These are phyloP conservation scores for Rhingia rostrata DNA, from an alignment of 2,888 invertebrate species.

Conservation along the genomic window DNA sequence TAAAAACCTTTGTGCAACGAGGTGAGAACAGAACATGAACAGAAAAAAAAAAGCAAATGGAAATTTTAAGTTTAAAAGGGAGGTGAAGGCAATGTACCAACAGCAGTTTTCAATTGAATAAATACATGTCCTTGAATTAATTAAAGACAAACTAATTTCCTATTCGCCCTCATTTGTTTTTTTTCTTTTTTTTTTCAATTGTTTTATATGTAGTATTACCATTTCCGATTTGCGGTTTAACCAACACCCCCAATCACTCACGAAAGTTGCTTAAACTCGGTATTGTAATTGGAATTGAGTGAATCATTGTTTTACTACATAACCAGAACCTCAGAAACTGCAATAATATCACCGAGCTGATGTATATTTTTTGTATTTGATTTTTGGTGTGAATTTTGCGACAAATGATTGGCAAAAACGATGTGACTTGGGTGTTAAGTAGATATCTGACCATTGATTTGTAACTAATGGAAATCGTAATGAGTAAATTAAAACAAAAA, in stretches of 20 bases:
- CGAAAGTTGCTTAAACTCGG: slow-evolving; percentile 28
- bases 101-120: slow-evolving; percentile 17
- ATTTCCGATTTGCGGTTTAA: slow-evolving; percentile 56
- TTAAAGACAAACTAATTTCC: slow-evolving; percentile 59
- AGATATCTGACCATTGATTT: slow-evolving; percentile 28
- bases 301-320: slow-evolving; percentile 43
- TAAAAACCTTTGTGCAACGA: slow-evolving; percentile 55
- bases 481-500: slow-evolving; percentile 4
- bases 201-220: slow-evolving; percentile 25
- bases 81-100: slow-evolving; percentile 40
- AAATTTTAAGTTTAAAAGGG: slow-evolving; percentile 16
- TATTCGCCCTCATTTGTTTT: slow-evolving; percentile 54
- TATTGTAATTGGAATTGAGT: slow-evolving; percentile 48
- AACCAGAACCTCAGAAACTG: slow-evolving; percentile 37
- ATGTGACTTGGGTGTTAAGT: slow-evolving; percentile 62
- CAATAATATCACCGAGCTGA: slow-evolving; percentile 37
- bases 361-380: neutral
- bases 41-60: slow-evolving; percentile 20
- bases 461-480: slow-evolving; percentile 32
- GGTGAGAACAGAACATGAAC: slow-evolving; percentile 44
- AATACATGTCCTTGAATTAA: slow-evolving; percentile 71
- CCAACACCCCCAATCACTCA: slow-evolving; percentile 11
- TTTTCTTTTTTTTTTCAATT: slow-evolving; percentile 23
- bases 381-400: neutral
- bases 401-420: neutral